Base-by-base conservation (phyloP, 1,140 invertebrate species). In the Cotesia vestalis region DNA sequence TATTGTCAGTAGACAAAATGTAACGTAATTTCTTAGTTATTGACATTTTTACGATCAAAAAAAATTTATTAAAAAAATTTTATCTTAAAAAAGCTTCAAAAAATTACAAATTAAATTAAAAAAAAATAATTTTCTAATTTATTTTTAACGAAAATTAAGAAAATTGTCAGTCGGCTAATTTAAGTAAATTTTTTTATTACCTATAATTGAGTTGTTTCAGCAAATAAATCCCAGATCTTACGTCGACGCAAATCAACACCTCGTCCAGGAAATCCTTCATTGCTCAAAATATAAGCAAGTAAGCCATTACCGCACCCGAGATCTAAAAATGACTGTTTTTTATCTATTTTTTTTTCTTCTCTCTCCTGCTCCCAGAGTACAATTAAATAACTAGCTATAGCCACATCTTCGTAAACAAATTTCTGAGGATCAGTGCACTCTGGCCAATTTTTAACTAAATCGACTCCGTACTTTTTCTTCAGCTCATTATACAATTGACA, bases 301-400 rank as follows among this genome's bases (percentile, higher is more conserved):
- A 99, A 87, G 20, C 98, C 98, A 89, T 99, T 99, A 0, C 98
- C 97, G 90, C 97, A 99, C 0, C 97, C 97, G 36, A 99, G 87
- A 87, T 99, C 97, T 1, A 97, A 90, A 89, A 99, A 99, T 1
- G 88, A 90, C 78, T 94, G 92, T 72, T 87, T 83, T 51, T 83
- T 73, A 27, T 77, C 20, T 17, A 81, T 81, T 53, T 82, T 81
- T 34, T 83, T 82, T 64, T 85, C 83, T 79, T 60, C 80, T 76
- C 87, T 84, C 63, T 89, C 87, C 52, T 88, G 78, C 61, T 91
- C 86, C 94, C 94, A 96, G 0, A 96, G 76, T 46, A 95, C 87
- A 36, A 98, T 86, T 14, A 99, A 87, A 85, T 99, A 99, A 2
- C 94, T 88, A 12, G 96, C 96, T 79, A 99, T 99, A 4, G 95